Evolutionary conservation across 1,140 invertebrate species (phyloP), one percentile per base, ranked within the genome.

Genomic region (Macrocentrus cingulum): DNA sequence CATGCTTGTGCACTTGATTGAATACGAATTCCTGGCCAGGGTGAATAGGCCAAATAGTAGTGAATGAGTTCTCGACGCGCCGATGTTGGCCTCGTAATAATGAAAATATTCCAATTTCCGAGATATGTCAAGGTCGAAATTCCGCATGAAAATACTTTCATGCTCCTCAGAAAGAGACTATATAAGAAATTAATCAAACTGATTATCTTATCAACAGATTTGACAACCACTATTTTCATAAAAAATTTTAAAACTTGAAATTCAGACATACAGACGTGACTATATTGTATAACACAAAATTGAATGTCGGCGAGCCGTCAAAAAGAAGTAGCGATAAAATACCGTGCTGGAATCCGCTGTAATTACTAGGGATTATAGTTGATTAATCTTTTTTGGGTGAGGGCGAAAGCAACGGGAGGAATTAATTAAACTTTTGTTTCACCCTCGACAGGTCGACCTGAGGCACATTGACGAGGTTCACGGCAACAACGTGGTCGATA

Each of bases 381-480:
- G 9, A 45, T 8, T 20, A 45, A 18, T 16, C 42, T 2, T 16
- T 4, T 32, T 32, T n/a, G 11, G 22, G 6, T 48, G 20, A 25
- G 18, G 15, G 8, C n/a, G n/a, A n/a, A n/a, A n/a, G n/a, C n/a
- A n/a, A n/a, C n/a, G 6, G 18, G 6, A 7, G 4, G 15, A 49
- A 49, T 49, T 32, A 34, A 49, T 48, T 25, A 56, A 34, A 37
- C 9, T 56, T 49, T 39, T 32, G 15, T 46, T 57, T 48, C 44
- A 49, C 32, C 9, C 15, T 3, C 51, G 29, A 16, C 80, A 95
- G 91, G 92, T 95, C 67, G 92, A 95, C 78, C 80, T 95, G 61
- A 83, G 91, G 65, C 92, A 95, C 75, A 88, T 91, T 72, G 91
- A 94, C 67, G 91, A 95, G 77, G 82, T 88, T 45, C 85, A 87